Evolutionary conservation across 2,888 invertebrate genomes (phyloP), one percentile per base, ranked within the genome.

Genomic region (Callyntrura sp.): DNA sequence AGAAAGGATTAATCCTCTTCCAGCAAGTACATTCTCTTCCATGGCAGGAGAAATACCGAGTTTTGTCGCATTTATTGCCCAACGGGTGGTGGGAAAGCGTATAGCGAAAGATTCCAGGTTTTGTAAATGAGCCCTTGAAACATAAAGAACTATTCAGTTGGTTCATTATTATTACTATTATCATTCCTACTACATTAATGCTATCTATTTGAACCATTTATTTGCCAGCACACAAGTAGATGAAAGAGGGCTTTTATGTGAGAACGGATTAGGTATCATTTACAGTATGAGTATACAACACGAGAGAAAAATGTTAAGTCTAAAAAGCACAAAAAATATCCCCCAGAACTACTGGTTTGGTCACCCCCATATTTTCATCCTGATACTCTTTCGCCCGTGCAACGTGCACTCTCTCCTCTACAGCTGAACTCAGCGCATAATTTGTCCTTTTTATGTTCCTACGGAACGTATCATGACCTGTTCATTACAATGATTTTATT

Each of bases 91-190:
- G 35, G 6, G 35, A 35, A 35, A 35, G n/a, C n/a, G n/a, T n/a
- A 35, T 4, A 35, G 35, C 6, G 35, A 35, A 35, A 2, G 35
- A 35, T 35, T 4, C 6, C 35, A 35, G 35, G 2, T 28, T 60
- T 43, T 68, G 55, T 86, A 86, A 86, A 68, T 79, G 86, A 79
- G 48, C 86, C 79, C 85, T 85, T 78, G 9, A 62, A 62, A 25
- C 5, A 35, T 35, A 73, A 73, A 48, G 11, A 0, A 28, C 65
- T 65, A 68, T 28, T 76, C 43, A 14, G 51, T n/a, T 12, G 76
- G 23, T 76, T 51, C 14, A 25, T 1, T 51, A 51, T 55, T 55
- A 45, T 9, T 48, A 23, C n/a, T 20, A 73, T 12, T 51, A 8
- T 51, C 51, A 23, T 35, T 35, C 35, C 2, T 35, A 35, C 35